These are phyloP conservation scores for Formica aserva DNA, from an alignment of 2,888 invertebrate genomes.

Conservation along the genomic window DNA sequence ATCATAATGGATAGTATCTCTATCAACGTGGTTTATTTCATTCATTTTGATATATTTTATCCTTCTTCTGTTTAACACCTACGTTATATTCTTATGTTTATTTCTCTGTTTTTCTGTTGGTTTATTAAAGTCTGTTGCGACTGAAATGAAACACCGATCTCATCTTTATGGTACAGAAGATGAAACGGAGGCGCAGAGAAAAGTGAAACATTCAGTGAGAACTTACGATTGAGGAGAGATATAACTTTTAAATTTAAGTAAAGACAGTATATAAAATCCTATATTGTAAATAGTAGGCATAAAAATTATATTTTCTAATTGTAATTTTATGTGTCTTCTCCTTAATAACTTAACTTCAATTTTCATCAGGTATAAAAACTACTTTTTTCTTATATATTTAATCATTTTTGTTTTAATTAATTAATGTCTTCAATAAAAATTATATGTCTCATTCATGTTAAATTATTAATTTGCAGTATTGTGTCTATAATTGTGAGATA, in stretches of 20 bases:
- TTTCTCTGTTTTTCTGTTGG: constrained; percentile 77
- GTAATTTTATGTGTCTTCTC: constrained; percentile 25
- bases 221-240: constrained; percentile 64
- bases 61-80: constrained; percentile 58
- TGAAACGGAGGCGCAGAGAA: constrained; percentile 80
- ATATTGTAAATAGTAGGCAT: constrained; percentile 69
- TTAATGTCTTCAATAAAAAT: constrained; percentile 27
- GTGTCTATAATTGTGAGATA: not conserved
- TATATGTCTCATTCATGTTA: not conserved
- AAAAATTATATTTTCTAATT: constrained; percentile 62
- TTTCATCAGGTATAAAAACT: constrained; percentile 21
- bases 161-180: constrained; percentile 86
- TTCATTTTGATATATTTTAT: constrained; percentile 52
- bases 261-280: constrained; percentile 49
- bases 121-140: constrained; percentile 86
- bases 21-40: constrained; percentile 35
- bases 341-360: constrained; percentile 9
- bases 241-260: constrained; percentile 56
- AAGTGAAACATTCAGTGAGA: constrained; percentile 78
- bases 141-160: constrained; percentile 87
- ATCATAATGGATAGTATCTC: constrained; percentile 47
- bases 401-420: constrained; percentile 41
- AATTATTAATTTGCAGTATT: constrained; percentile 47
- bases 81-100: constrained; percentile 62
- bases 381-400: constrained; percentile 8